Percentiles rank a stretch among this genome's conserved stretches.
Evolutionary conservation across 2,888 invertebrate species (phyloP).

Genomic region (Cheilosia grossa): DNA sequence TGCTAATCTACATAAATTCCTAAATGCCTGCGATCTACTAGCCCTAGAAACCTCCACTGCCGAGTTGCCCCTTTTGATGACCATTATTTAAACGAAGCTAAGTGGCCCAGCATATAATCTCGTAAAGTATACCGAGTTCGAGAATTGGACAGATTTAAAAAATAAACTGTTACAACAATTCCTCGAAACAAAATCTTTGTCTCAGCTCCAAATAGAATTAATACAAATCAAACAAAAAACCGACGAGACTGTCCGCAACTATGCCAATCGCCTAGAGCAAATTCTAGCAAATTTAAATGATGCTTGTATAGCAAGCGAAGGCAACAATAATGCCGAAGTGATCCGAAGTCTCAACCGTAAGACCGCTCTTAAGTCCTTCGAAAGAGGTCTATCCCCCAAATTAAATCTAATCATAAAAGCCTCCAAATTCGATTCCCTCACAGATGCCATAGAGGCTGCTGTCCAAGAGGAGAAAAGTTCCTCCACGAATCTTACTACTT

Average conservation of each 20-base stretch:
- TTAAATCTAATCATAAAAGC: no score
- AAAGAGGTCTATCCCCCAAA: no score
- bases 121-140: not conserved
- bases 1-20: not conserved
- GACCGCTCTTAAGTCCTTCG: not conserved
- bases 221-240: not conserved
- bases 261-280: not conserved
- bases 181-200: not conserved
- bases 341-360: not conserved
- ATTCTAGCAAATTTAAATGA: not conserved
- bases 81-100: not conserved
- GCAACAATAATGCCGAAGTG: not conserved
- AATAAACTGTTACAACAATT: not conserved
- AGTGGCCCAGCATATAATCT: not conserved
- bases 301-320: not conserved
- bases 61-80: not conserved
- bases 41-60: not conserved
- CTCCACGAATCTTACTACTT: no score
- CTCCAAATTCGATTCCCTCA: no score
- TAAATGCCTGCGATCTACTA: not conserved
- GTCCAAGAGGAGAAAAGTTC: no score
- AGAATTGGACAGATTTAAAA: not conserved
- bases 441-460: no score
- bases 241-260: not conserved
- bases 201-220: not conserved